These are phyloP conservation scores for Chymomyza costata DNA, from an alignment of 1,140 invertebrate species.

Conservation along the genomic window DNA sequence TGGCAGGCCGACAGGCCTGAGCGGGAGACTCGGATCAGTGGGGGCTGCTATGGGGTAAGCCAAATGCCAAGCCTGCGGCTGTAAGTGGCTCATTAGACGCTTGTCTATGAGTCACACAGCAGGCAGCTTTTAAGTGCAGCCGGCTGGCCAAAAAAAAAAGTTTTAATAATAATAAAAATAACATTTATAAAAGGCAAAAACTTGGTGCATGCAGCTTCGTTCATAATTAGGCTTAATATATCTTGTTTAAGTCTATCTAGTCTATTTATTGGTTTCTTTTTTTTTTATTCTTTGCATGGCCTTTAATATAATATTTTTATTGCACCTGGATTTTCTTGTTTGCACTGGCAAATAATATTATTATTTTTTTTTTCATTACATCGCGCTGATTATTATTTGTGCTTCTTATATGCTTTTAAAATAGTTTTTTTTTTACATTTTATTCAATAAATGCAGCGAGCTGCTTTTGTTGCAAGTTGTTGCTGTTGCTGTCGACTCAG, in stretches of 20 bases:
- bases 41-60: no score
- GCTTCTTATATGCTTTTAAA: conserved; percentile 60
- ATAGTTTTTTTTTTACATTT: conserved; percentile 50
- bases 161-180: background rate
- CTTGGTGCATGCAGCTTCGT: conserved; percentile 4
- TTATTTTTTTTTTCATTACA: conserved; percentile 31
- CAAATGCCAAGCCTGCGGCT: conserved; percentile 24
- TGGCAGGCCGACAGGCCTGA: background rate
- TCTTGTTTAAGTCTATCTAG: conserved; percentile 11
- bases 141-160: conserved; percentile 50
- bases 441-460: conserved; percentile 66
- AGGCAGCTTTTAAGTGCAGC: conserved; percentile 29
- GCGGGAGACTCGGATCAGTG: conserved; percentile 3
- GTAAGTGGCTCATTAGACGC: conserved; percentile 52
- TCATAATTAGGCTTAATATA: conserved; percentile 66
- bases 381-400: conserved; percentile 68
- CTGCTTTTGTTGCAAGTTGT: conserved; percentile 42
- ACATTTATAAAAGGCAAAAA: conserved; percentile 29
- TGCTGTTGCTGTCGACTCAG: conserved; percentile 35
- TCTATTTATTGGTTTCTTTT: conserved; percentile 1
- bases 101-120: conserved; percentile 49
- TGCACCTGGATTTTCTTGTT: conserved; percentile 72
- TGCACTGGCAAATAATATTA: conserved; percentile 59
- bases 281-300: conserved; percentile 32
- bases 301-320: conserved; percentile 67